These are phyloP conservation scores for Nannobrachium achirus DNA, from an alignment of 2,113 vertebrate genomes.

Conservation along the genomic window DNA sequence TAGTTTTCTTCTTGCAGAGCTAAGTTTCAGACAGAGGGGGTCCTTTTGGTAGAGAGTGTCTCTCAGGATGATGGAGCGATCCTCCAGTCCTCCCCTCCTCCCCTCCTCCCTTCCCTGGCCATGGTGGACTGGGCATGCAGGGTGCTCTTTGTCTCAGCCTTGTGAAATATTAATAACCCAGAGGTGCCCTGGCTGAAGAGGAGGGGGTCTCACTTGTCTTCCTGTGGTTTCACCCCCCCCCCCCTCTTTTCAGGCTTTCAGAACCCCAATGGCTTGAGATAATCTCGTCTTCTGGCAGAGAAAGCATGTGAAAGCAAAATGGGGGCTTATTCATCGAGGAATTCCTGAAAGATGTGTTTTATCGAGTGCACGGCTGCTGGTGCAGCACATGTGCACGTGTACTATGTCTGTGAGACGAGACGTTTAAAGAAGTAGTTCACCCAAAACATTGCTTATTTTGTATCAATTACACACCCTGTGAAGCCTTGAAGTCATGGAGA, in stretches of 20 bases:
- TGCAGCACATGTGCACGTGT: too few relatives aligned
- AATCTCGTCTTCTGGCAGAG: conserved; percentile 37
- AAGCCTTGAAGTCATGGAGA: too few relatives aligned
- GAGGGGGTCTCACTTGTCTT: conserved; percentile 5
- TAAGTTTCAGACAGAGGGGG: conserved; percentile 19
- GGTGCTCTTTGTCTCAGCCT: conserved; percentile 13
- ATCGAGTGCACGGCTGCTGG: too few relatives aligned
- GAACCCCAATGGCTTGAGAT: conserved; percentile 13
- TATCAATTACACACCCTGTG: too few relatives aligned
- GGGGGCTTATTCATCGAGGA: conserved; percentile 30
- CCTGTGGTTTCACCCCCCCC: conserved; percentile 5
- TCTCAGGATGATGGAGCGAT: conserved; percentile 24
- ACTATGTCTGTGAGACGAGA: too few relatives aligned
- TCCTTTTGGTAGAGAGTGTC: conserved; percentile 21
- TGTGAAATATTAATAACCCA: conserved; percentile 46
- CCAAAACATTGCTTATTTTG: too few relatives aligned
- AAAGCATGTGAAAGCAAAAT: conserved; percentile 21
- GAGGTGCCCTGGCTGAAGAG: conserved; percentile 10
- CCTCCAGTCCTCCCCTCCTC: neutral
- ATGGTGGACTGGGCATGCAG: neutral
- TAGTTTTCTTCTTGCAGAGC: neutral
- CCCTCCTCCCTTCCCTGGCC: neutral
- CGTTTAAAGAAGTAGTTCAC: too few relatives aligned
- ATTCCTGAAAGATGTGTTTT: conserved; percentile 13
- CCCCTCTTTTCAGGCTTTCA: neutral